A percentile compares a stretch with the other conserved stretches of the same genome.
These are phyloP conservation scores for Lomographa bimaculata DNA, from an alignment of 2,888 invertebrate genomes.

Conservation along the genomic window DNA sequence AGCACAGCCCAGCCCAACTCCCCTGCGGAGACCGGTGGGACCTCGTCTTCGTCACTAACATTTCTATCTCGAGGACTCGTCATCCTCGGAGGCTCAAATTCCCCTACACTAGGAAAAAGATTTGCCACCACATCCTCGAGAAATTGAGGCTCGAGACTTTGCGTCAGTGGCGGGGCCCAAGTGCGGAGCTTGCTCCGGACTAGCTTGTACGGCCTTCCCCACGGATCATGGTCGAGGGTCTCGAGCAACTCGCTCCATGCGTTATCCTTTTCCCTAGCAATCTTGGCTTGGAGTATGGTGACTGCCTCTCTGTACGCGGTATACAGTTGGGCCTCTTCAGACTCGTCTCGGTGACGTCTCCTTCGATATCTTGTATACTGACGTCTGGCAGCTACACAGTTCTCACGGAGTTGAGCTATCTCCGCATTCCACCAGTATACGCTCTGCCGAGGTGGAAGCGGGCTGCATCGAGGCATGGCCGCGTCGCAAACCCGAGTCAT, in stretches of 20 bases:
- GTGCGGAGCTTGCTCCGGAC: conserved; percentile 13
- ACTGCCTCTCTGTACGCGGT: conserved; percentile 3
- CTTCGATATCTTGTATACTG: conserved; percentile 3
- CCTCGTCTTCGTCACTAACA: not conserved
- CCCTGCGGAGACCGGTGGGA: conserved; percentile 1
- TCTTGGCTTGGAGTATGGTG: no score
- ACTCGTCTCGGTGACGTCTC: not conserved
- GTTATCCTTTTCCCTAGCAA: no score
- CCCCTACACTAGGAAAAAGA: conserved; percentile 7
- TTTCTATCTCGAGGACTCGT: not conserved
- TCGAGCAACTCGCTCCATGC: no score
- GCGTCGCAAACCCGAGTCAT: conserved; percentile 9
- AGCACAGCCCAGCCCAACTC: no score
- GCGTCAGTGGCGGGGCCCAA: conserved; percentile 8
- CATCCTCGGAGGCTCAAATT: conserved; percentile 1
- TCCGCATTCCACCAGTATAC: conserved; percentile 16
- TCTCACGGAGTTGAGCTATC: conserved; percentile 1
- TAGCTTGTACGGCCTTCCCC: not conserved
- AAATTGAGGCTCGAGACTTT: conserved; percentile 10
- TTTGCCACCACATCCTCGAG: conserved; percentile 6
- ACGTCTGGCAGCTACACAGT: conserved; percentile 6
- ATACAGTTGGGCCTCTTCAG: not conserved
- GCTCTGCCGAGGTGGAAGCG: conserved; percentile 1
- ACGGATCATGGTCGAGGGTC: no score
- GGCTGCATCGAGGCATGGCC: not conserved